phyloP scores from a whole-genome alignment of 37 sponge, comb jelly and placozoan genomes.

The Aplysina aerophoba region DNA sequence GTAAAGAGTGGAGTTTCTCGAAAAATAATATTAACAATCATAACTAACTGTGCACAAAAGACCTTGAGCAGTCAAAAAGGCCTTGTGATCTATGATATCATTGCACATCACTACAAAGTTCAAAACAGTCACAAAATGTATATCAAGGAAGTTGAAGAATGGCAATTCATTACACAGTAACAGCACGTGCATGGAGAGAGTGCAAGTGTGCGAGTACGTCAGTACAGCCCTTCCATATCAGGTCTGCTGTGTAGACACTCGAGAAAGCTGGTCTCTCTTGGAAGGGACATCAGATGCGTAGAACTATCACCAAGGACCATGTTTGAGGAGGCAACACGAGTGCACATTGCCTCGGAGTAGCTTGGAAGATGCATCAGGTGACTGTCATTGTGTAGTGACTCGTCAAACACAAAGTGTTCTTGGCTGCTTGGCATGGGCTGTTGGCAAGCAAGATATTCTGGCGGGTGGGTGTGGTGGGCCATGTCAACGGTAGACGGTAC shows the following conservation, averaged over 20 bases:
- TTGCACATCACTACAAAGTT: neutral
- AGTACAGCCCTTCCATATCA: neutral
- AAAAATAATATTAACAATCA: too few species aligned
- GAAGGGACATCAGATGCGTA: neutral
- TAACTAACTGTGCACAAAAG: neutral
- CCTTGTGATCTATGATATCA: neutral
- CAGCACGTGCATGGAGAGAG: neutral
- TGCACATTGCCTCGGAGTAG: neutral
- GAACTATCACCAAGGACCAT: neutral
- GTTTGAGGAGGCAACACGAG: neutral
- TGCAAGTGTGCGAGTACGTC: neutral
- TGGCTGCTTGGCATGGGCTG: neutral
- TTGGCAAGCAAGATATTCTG: neutral
- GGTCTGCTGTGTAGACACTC: neutral
- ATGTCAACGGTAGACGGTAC: neutral
- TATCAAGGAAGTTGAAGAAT: neutral
- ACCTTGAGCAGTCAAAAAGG: neutral
- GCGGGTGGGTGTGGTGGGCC: neutral
- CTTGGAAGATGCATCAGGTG: neutral
- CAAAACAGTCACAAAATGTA: neutral
- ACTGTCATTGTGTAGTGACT: neutral
- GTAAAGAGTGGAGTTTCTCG: too few species aligned
- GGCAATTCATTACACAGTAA: too few species aligned
- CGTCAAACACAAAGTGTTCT: neutral
- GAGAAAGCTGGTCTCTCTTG: neutral